Evolutionary conservation across 2,797 vertebrate species (phyloP), one percentile per base, ranked within the genome.

Genomic region (Falco berigora): DNA sequence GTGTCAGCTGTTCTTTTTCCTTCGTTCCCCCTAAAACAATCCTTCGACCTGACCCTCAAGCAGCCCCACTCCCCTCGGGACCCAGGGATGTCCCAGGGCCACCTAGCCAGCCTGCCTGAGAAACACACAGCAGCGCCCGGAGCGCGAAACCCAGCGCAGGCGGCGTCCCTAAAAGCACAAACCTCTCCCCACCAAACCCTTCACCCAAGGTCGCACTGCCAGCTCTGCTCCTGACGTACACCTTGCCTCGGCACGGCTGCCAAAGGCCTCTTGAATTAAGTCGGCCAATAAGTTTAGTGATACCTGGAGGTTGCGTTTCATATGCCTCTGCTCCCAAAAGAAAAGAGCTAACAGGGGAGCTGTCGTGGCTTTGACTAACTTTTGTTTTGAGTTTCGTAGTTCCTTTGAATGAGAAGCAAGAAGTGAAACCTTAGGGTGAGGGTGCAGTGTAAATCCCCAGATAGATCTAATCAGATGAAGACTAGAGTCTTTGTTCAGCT

Each of bases 331-430:
- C 13, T 74, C 61, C 28, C 23, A 67, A 67, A 67, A 46, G 6
- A 20, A 72, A 64, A 69, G 76, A 56, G 17, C 36, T 14, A 80
- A n/a, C 8, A n/a, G 63, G 30, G 47, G 42, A 86, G 53, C 67
- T 76, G 19, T 13, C 4, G 5, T 24, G 56, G 38, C 59, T 80
- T 87, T 24, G 28, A 47, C 14, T 49, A 87, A 69, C 63, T 93
- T 93, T 86, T 86, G 1, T 77, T 95, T 92, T 61, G 72, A 23
- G 34, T 85, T 85, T 79, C 89, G 22, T 16, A 89, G 69, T 95
- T 96, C 84, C 64, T 92, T 58, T 83, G 78, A 94, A 96, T 36
- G 47, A 68, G 92, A 96, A 96, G 72, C 28, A 72, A 80, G 93
- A 96, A 97, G 62, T 66, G 86, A 92, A 97, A 97, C 58, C 20